Percentiles rank a stretch among this genome's conserved stretches.
These are phyloP conservation scores for Callorhinus ursinus DNA, from an alignment of 2,113 vertebrate species.

Conservation along the genomic window DNA sequence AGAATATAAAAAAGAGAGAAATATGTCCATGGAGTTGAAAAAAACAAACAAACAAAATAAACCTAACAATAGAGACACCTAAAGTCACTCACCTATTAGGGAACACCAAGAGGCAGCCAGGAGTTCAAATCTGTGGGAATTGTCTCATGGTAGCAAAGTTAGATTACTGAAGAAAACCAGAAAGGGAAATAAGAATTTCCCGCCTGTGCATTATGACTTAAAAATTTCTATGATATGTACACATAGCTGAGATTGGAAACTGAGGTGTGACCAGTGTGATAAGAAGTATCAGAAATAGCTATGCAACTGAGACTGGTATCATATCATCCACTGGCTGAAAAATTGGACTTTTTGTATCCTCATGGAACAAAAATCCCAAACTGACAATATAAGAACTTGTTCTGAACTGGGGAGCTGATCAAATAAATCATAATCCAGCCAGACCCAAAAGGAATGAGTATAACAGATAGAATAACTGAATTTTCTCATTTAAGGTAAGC, in stretches of 20 bases:
- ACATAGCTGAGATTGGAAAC: background rate
- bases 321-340: background rate
- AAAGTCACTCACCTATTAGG: background rate
- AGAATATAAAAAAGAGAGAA: background rate
- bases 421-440: constrained; percentile 31
- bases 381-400: background rate
- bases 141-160: background rate
- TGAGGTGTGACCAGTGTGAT: background rate
- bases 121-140: background rate
- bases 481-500: background rate
- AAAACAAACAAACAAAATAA: background rate
- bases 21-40: background rate
- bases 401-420: background rate
- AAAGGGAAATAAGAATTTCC: background rate
- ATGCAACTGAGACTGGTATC: background rate
- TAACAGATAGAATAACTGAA: background rate
- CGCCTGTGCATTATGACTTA: background rate
- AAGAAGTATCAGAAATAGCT: background rate
- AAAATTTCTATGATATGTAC: background rate
- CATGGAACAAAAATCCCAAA: constrained; percentile 16
- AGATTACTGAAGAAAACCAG: background rate
- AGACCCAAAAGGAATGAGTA: background rate
- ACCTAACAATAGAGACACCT: background rate
- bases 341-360: background rate
- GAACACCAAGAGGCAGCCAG: background rate